Evolutionary conservation across 2,888 invertebrate genomes (phyloP).

Genomic region (Eustalomyia histrio): DNA sequence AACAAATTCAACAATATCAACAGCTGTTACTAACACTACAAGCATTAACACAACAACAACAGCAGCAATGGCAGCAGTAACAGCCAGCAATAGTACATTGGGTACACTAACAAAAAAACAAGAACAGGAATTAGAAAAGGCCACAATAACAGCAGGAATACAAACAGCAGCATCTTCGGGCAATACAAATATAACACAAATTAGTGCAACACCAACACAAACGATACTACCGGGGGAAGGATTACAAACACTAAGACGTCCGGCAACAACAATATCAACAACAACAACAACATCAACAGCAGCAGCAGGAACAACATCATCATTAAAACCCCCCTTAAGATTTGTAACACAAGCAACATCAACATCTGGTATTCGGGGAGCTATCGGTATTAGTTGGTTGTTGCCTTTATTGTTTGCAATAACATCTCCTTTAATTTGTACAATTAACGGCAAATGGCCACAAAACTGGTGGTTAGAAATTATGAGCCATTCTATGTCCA

Average conservation of each 20-base stretch:
- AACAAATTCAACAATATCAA: slow-evolving; percentile 59
- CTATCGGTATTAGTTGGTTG: slow-evolving; percentile 79
- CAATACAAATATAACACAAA: slow-evolving; percentile 31
- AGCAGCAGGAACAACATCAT: slow-evolving; percentile 8
- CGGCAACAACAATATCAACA: not conserved
- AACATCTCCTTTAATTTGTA: slow-evolving; percentile 78
- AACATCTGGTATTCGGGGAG: slow-evolving; percentile 77
- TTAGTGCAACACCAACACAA: slow-evolving; percentile 26
- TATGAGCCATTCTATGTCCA: slow-evolving; percentile 60
- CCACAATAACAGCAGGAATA: slow-evolving; percentile 43
- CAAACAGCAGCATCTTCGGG: slow-evolving; percentile 31
- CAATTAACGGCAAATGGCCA: slow-evolving; percentile 79
- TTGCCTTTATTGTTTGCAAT: slow-evolving; percentile 78
- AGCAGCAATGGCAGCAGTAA: slow-evolving; percentile 1
- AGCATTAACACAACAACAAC: slow-evolving; percentile 35
- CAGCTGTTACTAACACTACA: slow-evolving; percentile 52
- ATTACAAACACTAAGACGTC: slow-evolving; percentile 9
- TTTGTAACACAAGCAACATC: slow-evolving; percentile 36
- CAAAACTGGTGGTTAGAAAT: slow-evolving; percentile 84
- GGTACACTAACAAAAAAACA: slow-evolving; percentile 45
- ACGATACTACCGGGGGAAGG: not conserved
- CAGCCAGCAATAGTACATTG: slow-evolving; percentile 63
- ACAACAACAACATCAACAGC: too few species aligned
- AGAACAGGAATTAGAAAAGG: slow-evolving; percentile 46
- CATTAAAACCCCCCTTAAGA: slow-evolving; percentile 55